Conservation (phyloP, 2,797 vertebrate species). For the Potorous gilbertii region DNA sequence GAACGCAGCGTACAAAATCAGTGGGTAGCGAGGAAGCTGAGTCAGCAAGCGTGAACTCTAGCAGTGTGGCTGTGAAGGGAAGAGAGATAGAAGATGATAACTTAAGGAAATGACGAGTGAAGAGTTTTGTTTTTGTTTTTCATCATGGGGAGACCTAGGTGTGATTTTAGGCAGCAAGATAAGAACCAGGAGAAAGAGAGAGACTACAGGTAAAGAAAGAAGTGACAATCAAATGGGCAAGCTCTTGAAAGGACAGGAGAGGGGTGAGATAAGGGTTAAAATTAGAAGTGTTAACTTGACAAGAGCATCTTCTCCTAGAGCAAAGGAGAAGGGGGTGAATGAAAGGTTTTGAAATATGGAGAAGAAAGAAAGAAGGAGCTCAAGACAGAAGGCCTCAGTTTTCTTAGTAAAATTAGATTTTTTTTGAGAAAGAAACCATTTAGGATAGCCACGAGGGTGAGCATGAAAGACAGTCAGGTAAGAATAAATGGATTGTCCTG, state of each 20-base stretch:
- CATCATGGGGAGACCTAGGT: background rate
- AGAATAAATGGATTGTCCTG: background rate
- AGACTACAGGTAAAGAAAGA: too few relatives aligned
- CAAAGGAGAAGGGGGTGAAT: background rate
- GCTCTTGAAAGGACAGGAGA: background rate
- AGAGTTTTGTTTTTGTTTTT: background rate
- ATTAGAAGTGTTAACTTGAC: background rate
- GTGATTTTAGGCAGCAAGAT: too few relatives aligned
- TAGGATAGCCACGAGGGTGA: background rate
- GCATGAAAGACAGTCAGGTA: background rate
- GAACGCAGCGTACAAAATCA: background rate
- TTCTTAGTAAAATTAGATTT: background rate
- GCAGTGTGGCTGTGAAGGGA: background rate
- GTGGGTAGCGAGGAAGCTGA: background rate
- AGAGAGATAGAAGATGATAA: background rate
- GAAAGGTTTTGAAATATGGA: background rate
- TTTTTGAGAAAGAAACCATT: background rate
- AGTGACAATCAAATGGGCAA: background rate
- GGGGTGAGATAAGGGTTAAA: background rate
- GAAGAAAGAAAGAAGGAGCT: background rate
- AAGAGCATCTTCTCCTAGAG: background rate
- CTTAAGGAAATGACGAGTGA: background rate
- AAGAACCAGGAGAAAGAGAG: too few relatives aligned
- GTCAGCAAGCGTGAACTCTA: background rate
- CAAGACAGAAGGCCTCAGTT: background rate